Conservation (phyloP, 2,113 vertebrate species). For the Pseudopodoces humilis region DNA sequence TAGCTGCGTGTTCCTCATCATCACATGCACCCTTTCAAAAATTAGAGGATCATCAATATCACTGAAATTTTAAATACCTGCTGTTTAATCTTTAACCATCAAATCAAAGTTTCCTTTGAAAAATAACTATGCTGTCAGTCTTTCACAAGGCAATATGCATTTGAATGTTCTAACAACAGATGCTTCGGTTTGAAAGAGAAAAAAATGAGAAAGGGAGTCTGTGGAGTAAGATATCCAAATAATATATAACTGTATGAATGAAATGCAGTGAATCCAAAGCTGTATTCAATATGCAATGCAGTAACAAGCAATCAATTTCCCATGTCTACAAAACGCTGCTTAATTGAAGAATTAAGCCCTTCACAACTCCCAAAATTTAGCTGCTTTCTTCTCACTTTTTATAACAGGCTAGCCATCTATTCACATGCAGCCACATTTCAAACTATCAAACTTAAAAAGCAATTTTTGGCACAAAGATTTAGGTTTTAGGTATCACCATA, state of each 20-base stretch:
- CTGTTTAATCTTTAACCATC: neutral
- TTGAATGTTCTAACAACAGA: neutral
- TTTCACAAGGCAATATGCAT: neutral
- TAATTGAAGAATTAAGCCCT: neutral
- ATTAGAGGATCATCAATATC: neutral
- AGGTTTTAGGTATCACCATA: neutral
- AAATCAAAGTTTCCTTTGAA: neutral
- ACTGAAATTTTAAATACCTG: neutral
- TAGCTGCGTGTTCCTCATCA: neutral
- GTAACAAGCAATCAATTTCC: neutral
- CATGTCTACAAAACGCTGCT: neutral
- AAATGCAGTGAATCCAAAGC: neutral
- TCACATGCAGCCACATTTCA: neutral
- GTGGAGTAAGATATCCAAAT: neutral
- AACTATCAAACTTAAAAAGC: neutral
- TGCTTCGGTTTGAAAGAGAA: neutral
- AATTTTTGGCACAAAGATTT: neutral
- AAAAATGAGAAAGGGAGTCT: neutral
- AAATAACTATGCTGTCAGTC: neutral
- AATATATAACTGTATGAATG: neutral
- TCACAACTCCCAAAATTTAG: neutral
- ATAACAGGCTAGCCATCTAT: neutral
- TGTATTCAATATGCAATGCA: neutral
- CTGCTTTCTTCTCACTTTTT: neutral
- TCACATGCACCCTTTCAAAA: neutral